Base-by-base conservation (phyloP, 2,113 vertebrate species). In the Addax nasomaculatus region DNA sequence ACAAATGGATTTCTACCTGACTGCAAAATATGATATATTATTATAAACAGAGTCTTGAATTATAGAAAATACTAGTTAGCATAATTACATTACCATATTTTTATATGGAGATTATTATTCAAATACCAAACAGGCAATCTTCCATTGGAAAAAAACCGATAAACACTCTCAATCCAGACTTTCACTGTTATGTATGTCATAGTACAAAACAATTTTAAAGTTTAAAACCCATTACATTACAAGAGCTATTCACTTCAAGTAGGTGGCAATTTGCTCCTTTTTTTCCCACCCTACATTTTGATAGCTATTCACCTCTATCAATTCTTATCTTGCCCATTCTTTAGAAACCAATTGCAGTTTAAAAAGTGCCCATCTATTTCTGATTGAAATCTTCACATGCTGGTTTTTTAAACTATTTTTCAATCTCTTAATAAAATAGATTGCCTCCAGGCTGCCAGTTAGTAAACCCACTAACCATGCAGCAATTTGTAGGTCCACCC, bases 381-480 rank as follows among this genome's bases (percentile, higher is more conserved):
- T 98, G 98, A 98, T 98, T 98, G 98, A 98, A 99, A 98, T 98
- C 98, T 98, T 98, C 97, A 96, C 98, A 98, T 98, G 98, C 98
- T 97, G 98, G 96, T 98, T 98, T 98, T 98, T 97, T 95, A 98
- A 97, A 96, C 1, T 9, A 98, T 98, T 98, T 99, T 98, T 97
- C 98, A 98, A 98, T 98, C 93, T 98, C 98, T 98, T 98, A 99
- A 99, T 99, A 99, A 98, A 99, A 99, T 98, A 98, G 98, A 99
- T 98, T 98, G 98, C 98, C 94, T 98, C 87, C 97, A 93, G 97
- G 97, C 98, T 96, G 96, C 95, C 96, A 98, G 97, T 96, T 98
- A 96, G 98, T 98, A 98, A 98, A 98, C 97, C 97, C 76, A 94
- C 97, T 97, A 98, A 98, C 98, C 98, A 95, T 79, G n/a, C 47